Percentiles rank a stretch among this genome's conserved stretches.
Conservation (phyloP, 2,113 vertebrate genomes). For the Lonchura striata region DNA sequence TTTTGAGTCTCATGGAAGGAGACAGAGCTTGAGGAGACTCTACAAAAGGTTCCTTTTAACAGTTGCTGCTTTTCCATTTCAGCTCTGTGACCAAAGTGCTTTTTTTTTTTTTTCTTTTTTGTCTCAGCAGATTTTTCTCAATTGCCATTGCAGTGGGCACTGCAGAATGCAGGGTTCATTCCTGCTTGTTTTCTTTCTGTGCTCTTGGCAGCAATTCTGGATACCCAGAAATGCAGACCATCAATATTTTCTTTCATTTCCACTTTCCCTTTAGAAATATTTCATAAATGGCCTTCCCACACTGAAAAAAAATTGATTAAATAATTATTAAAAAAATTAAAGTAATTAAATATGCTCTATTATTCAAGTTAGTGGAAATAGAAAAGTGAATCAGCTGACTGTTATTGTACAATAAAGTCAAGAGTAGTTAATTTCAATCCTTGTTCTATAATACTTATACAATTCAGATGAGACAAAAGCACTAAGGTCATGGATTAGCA, state of each 20-base stretch:
- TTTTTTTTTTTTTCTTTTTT: background rate
- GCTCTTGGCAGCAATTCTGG: background rate
- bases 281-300: background rate
- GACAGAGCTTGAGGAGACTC: background rate
- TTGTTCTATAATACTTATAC: constrained; percentile 34
- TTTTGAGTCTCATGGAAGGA: background rate
- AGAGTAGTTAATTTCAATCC: constrained; percentile 41
- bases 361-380: constrained; percentile 11
- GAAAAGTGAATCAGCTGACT: constrained; percentile 48
- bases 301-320: background rate
- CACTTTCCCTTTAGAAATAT: background rate
- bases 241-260: background rate
- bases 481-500: constrained; percentile 68
- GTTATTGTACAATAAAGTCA: constrained; percentile 40
- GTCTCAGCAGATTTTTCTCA: background rate
- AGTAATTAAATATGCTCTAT: constrained; percentile 37
- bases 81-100: background rate
- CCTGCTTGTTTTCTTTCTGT: background rate
- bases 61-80: background rate
- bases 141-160: background rate
- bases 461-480: constrained; percentile 51
- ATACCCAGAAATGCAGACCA: background rate
- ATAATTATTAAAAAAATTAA: background rate
- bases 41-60: background rate
- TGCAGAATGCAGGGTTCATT: background rate